Base-by-base conservation (phyloP, 2,797 vertebrate genomes). In the Pachyuromys duprasi region DNA sequence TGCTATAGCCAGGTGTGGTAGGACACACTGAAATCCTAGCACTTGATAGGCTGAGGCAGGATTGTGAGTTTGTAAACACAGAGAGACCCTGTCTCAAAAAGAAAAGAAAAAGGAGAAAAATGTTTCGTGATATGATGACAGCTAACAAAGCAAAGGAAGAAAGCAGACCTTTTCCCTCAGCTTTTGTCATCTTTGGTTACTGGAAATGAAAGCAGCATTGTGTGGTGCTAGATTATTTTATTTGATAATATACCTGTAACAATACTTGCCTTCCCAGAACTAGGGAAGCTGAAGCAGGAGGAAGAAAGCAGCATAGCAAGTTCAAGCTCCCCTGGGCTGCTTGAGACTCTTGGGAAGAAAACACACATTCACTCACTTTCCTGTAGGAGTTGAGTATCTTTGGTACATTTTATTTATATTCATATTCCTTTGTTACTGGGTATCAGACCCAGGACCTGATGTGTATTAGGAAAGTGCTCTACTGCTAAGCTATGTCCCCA, bases 111-210 rank as follows among this genome's bases (percentile, higher is more conserved):
- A 83, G 12, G 49, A 9, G 62, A 39, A 69, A 62, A 49, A 8
- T n/a, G 9, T 82, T 80, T 72, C 55, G 70, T 93, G 74, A 11
- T 8, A 0, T 86, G 18, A 82, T 75, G 0, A 42, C 90, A 72
- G 36, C 42, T 93, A 82, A 86, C 24, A 79, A 89, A 94, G 72
- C 18, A 90, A 84, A 78, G 72, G 8, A 95, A 92, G 80, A 63
- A 96, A 84, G 2, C 55, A 81, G 84, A 28, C 13, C 11, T 89
- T 93, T n/a, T n/a, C n/a, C n/a, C n/a, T n/a, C n/a, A n/a, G n/a
- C n/a, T n/a, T n/a, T n/a, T n/a, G n/a, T n/a, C n/a, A n/a, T n/a
- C n/a, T n/a, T n/a, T n/a, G n/a, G n/a, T n/a, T n/a, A n/a, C n/a
- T n/a, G n/a, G n/a, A n/a, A n/a, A n/a, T n/a, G n/a, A n/a, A n/a